Evolutionary conservation across 53 echinoderm and acorn worm species (phyloP).

Genomic region (Holothuria scabra): DNA sequence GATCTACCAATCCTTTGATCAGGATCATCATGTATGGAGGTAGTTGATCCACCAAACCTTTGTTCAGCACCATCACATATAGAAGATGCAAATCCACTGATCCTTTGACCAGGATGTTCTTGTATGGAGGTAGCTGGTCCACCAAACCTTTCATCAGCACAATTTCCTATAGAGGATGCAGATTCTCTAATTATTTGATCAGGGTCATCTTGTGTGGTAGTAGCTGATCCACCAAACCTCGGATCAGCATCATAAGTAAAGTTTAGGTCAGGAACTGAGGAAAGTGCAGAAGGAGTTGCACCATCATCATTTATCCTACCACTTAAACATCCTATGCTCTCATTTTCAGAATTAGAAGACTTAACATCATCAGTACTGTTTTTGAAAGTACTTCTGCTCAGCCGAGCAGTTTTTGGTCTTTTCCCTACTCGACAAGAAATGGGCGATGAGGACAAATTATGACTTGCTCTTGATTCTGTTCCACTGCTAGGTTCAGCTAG

Average conservation of each 20-base stretch:
- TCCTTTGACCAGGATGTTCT: too few species aligned
- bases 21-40: too few species aligned
- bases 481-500: too few species aligned
- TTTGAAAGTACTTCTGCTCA: neutral
- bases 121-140: too few species aligned
- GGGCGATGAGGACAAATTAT: neutral
- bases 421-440: neutral
- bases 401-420: slow-evolving; percentile 2
- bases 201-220: neutral
- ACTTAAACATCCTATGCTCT: neutral
- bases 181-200: too few species aligned
- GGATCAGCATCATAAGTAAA: neutral
- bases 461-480: neutral
- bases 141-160: too few species aligned
- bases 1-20: too few species aligned
- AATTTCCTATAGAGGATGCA: too few species aligned
- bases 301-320: too few species aligned
- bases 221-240: neutral
- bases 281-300: too few species aligned
- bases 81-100: too few species aligned
- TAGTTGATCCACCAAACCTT: neutral
- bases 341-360: neutral
- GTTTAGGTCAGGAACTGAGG: too few species aligned
- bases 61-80: neutral
- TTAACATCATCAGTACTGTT: neutral